Evolutionary conservation across 2,113 vertebrate genomes (phyloP).

Genomic region (Menidia beryllina): DNA sequence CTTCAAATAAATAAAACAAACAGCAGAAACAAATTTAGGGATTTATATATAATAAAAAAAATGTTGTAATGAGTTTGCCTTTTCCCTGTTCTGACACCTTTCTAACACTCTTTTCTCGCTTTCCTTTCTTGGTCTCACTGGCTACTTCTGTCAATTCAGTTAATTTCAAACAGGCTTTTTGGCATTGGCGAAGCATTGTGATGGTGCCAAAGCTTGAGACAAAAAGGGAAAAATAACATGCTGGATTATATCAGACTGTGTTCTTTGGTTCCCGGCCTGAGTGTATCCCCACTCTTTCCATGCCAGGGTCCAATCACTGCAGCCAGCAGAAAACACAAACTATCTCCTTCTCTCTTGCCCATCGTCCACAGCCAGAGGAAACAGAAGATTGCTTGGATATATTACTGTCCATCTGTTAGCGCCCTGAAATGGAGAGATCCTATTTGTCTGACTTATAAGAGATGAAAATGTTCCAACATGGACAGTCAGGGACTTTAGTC

Average conservation of each 20-base stretch:
- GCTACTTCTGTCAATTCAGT: slow-evolving; percentile 77
- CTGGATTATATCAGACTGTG: slow-evolving; percentile 70
- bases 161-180: slow-evolving; percentile 80
- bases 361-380: slow-evolving; percentile 30
- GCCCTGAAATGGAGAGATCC: slow-evolving; percentile 47
- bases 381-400: slow-evolving; percentile 29
- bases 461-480: slow-evolving; percentile 48
- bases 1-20: slow-evolving; percentile 86
- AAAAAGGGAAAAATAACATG: slow-evolving; percentile 58
- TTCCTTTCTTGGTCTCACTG: slow-evolving; percentile 64
- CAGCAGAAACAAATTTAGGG: slow-evolving; percentile 77
- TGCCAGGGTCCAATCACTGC: slow-evolving; percentile 68
- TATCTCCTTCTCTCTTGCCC: slow-evolving; percentile 36
- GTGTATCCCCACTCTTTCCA: slow-evolving; percentile 53
- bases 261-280: slow-evolving; percentile 52
- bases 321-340: slow-evolving; percentile 61
- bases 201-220: slow-evolving; percentile 72
- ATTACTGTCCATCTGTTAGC: slow-evolving; percentile 59
- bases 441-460: slow-evolving; percentile 48
- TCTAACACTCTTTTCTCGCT: slow-evolving; percentile 52
- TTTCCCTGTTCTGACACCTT: slow-evolving; percentile 67
- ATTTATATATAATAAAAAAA: slow-evolving; percentile 67
- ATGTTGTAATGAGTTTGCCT: slow-evolving; percentile 71
- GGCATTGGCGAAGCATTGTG: slow-evolving; percentile 73
- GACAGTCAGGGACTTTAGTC: slow-evolving; percentile 27